These are phyloP conservation scores for Pantherophis guttatus DNA, from an alignment of 2,113 vertebrate species.

Conservation along the genomic window DNA sequence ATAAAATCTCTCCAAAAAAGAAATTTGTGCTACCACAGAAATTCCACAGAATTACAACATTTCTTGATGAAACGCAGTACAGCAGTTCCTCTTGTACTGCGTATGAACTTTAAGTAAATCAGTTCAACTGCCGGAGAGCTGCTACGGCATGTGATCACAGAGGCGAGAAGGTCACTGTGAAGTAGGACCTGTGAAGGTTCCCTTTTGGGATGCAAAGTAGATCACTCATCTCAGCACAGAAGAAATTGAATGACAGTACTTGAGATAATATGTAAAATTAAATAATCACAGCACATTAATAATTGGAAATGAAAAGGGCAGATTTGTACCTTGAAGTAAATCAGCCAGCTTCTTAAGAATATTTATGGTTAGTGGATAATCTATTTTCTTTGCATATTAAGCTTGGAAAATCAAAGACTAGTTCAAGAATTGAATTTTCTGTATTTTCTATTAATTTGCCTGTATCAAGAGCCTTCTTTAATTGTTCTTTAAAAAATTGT, in stretches of 20 bases:
- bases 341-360: not conserved
- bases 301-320: not conserved
- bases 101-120: not conserved
- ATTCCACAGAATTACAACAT: not conserved
- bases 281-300: not conserved
- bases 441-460: not conserved
- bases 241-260: not conserved
- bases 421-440: not conserved
- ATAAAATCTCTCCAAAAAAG: not conserved
- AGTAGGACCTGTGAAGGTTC: not conserved
- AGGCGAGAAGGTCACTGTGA: not conserved
- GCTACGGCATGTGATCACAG: not conserved
- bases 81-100: not conserved
- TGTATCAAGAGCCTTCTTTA: not conserved
- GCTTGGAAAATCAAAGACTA: not conserved
- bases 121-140: not conserved
- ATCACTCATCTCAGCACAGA: not conserved
- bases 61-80: not conserved
- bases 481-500: not conserved
- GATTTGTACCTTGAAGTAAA: not conserved
- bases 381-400: not conserved
- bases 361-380: not conserved
- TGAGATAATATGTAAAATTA: not conserved
- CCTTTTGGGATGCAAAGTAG: not conserved
- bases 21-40: not conserved